Percentiles rank a stretch among this genome's conserved stretches.
phyloP scores from a whole-genome alignment of 2,113 vertebrate genomes.

The Trematomus loennbergii region DNA sequence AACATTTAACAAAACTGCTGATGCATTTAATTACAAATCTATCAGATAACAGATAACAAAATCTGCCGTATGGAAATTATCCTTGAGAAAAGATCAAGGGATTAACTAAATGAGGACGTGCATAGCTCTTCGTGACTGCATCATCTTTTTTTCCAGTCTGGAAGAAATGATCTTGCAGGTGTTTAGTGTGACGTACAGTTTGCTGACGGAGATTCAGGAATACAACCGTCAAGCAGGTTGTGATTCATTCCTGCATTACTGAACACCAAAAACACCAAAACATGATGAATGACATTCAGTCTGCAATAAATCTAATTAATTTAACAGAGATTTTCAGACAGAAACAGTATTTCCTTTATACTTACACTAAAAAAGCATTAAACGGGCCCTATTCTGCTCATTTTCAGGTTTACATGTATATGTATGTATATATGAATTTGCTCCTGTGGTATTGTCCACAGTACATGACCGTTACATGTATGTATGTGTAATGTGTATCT shows the following conservation, averaged over 20 bases:
- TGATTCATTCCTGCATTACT: background rate
- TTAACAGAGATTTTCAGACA: background rate
- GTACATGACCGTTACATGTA: too few relatives aligned
- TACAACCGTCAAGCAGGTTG: background rate
- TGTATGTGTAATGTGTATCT: too few relatives aligned
- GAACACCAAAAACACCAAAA: background rate
- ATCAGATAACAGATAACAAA: slow-evolving; percentile 2
- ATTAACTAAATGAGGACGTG: slow-evolving; percentile 29
- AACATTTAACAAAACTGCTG: background rate
- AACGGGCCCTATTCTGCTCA: too few relatives aligned
- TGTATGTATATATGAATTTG: too few relatives aligned
- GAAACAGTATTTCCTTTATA: background rate
- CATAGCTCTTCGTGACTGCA: background rate
- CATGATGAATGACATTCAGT: background rate
- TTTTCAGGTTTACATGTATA: too few relatives aligned
- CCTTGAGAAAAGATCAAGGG: slow-evolving; percentile 17
- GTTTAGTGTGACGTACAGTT: background rate
- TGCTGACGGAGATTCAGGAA: slow-evolving; percentile 1
- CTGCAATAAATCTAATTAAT: background rate
- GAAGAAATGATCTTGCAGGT: slow-evolving; percentile 8
- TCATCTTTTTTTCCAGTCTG: slow-evolving; percentile 27
- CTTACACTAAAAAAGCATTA: background rate
- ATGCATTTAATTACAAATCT: slow-evolving; percentile 15
- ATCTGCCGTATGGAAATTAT: slow-evolving; percentile 3
- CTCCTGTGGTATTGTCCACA: too few relatives aligned